Evolutionary conservation across 2,888 invertebrate species (phyloP).

Genomic region (Calephelis perditalis): DNA sequence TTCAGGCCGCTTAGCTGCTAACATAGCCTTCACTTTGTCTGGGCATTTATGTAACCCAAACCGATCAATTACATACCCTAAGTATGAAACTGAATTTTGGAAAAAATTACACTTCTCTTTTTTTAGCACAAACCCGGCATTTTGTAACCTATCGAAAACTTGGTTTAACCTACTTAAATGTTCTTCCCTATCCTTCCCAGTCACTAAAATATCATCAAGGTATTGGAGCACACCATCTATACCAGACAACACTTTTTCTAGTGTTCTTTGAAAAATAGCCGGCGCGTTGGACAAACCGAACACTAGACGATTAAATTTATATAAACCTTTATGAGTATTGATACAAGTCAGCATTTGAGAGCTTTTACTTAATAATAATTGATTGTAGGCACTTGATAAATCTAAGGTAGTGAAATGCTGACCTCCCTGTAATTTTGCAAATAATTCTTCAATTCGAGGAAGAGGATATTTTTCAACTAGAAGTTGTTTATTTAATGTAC

Average conservation of each 20-base stretch:
- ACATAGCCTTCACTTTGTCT: constrained; percentile 20
- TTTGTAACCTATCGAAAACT: too few species aligned
- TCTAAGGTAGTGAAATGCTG: constrained; percentile 25
- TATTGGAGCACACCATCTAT: too few species aligned
- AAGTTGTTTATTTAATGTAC: constrained; percentile 21
- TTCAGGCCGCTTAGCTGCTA: constrained; percentile 16
- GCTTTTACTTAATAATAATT: constrained; percentile 21
- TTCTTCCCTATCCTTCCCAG: too few species aligned
- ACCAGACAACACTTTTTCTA: constrained; percentile 22
- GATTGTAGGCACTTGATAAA: constrained; percentile 27
- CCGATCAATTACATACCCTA: constrained; percentile 18
- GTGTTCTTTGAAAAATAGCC: constrained; percentile 29
- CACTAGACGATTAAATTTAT: neutral
- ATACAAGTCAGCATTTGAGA: constrained; percentile 22
- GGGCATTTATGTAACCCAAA: constrained; percentile 22
- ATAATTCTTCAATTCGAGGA: constrained; percentile 22
- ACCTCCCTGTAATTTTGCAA: constrained; percentile 23
- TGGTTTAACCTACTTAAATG: too few species aligned
- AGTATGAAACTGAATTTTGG: constrained; percentile 5
- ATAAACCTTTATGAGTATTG: constrained; percentile 22
- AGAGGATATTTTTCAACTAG: constrained; percentile 26
- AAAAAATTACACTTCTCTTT: constrained; percentile 28
- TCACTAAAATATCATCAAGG: too few species aligned
- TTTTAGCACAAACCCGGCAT: too few species aligned
- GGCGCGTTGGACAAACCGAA: constrained; percentile 27